Conservation (phyloP, 2,113 vertebrate genomes). For the Pluvialis apricaria region DNA sequence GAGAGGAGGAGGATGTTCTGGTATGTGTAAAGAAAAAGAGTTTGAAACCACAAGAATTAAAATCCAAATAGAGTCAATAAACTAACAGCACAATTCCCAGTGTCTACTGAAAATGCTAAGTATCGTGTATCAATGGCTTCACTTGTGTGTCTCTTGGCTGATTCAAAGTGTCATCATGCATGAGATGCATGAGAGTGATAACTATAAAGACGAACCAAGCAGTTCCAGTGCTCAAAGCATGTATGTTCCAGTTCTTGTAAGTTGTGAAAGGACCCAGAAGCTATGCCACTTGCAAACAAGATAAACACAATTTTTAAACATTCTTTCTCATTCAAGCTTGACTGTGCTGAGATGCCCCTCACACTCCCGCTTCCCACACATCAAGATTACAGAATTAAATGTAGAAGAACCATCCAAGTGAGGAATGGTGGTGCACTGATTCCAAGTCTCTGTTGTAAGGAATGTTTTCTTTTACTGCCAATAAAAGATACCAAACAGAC, state of each 20-base stretch:
- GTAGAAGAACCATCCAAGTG: neutral
- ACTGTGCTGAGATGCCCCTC: neutral
- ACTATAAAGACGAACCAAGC: neutral
- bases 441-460: neutral
- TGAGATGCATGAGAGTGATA: neutral
- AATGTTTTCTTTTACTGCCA: neutral
- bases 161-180: neutral
- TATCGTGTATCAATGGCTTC: neutral
- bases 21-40: constrained; percentile 36
- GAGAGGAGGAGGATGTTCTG: constrained; percentile 11
- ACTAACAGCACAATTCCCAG: neutral
- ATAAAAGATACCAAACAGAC: neutral
- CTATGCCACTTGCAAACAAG: neutral
- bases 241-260: neutral
- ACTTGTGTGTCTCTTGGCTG: neutral
- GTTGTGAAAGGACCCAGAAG: neutral
- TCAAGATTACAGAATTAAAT: neutral
- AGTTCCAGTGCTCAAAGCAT: neutral
- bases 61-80: constrained; percentile 58
- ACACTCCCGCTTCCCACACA: neutral
- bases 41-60: constrained; percentile 60
- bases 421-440: neutral
- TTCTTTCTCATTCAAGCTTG: neutral
- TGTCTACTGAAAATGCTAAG: constrained; percentile 18
- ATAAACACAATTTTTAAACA: neutral